Evolutionary conservation across 2,797 vertebrate species (phyloP).

Genomic region (Natrix natrix): DNA sequence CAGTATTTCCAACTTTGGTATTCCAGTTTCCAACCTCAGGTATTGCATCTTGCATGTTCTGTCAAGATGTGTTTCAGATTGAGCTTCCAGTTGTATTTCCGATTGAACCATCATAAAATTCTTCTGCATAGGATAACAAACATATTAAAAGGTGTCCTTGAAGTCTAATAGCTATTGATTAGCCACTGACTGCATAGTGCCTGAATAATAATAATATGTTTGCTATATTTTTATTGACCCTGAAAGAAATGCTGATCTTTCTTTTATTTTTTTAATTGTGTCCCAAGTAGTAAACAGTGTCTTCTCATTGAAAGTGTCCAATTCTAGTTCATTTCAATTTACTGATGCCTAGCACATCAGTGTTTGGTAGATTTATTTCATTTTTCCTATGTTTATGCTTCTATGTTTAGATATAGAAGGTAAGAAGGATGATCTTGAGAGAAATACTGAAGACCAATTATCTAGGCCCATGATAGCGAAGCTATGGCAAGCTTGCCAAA

Average conservation of each 20-base stretch:
- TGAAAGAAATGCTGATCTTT: background rate
- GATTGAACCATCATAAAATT: background rate
- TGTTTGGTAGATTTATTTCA: background rate
- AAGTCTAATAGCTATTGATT: background rate
- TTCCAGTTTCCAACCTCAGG: background rate
- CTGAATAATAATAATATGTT: background rate
- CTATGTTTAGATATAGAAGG: background rate
- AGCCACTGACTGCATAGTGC: background rate
- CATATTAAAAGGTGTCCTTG: background rate
- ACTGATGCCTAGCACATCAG: background rate
- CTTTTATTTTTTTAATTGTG: background rate
- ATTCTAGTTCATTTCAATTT: background rate
- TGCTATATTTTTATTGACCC: background rate
- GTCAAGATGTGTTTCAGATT: background rate
- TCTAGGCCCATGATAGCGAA: background rate
- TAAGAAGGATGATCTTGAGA: background rate
- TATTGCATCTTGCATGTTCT: background rate
- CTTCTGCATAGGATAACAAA: background rate
- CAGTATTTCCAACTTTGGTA: background rate
- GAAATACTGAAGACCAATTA: background rate
- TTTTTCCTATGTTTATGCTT: background rate
- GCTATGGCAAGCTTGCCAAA: too few species aligned
- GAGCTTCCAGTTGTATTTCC: background rate
- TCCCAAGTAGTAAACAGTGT: background rate
- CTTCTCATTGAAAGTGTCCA: background rate